Conservation (phyloP, 2,113 vertebrate species). For the Hemichromis elongatus region DNA sequence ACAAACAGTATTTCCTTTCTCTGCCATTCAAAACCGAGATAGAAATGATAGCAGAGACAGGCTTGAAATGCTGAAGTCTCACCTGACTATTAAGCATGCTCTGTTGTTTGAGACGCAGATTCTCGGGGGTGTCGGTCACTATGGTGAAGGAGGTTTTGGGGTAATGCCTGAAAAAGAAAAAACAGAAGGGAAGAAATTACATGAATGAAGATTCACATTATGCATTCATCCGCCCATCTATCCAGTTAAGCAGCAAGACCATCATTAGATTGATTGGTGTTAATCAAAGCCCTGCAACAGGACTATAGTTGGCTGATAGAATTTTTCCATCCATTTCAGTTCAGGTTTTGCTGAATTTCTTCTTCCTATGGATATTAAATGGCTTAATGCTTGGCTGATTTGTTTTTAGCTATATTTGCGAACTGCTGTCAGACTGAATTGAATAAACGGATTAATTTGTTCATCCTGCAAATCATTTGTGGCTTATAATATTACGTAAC, state of each 20-base stretch:
- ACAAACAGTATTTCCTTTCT: not conserved
- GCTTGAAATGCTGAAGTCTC: not conserved
- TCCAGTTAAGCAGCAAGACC: not conserved
- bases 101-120: constrained; percentile 94
- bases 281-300: not conserved
- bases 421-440: not conserved
- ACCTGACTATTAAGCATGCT: constrained; percentile 96
- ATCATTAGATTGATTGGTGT: not conserved
- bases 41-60: not conserved
- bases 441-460: not conserved
- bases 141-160: constrained; percentile 95
- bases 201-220: not conserved
- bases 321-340: not conserved
- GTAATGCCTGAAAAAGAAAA: constrained; percentile 81
- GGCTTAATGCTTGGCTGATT: not conserved
- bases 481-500: not conserved
- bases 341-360: not conserved
- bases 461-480: not conserved
- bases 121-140: constrained; percentile 94
- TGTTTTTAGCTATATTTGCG: not conserved
- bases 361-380: not conserved
- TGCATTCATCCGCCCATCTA: not conserved
- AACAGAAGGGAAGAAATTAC: not conserved
- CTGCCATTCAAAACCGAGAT: not conserved
- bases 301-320: not conserved